Evolutionary conservation across 1,140 invertebrate species (phyloP), one percentile per base, ranked within the genome.

Genomic region (Penaeus japonicus): DNA sequence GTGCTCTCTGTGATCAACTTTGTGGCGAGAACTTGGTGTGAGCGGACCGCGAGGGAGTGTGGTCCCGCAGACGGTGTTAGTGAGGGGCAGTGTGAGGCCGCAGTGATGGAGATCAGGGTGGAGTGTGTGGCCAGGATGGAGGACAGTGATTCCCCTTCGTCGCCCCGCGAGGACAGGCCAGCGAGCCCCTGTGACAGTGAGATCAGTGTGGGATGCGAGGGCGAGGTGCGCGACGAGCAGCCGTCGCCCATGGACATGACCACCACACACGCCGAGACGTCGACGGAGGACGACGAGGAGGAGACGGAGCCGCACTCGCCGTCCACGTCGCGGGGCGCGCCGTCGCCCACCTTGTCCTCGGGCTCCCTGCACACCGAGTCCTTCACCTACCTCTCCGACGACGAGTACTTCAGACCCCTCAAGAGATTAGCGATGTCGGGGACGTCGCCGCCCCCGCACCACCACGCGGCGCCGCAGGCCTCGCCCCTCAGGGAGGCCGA

Each of bases 191-290:
- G 90, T 77, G 90, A 91, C 18, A 91, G 90, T 78, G 90, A 91
- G 70, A 91, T 91, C 57, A 91, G 90, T 70, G 90, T 91, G n/a
- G 90, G 90, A 20, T 91, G 90, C 55, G 90, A 90, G 84, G 81
- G 27, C 30, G 90, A 90, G 57, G 77, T 83, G 32, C 84, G 84
- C 7, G 82, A 78, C 4, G 47, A 79, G 22, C 87, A 62, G 27
- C 82, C 89, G 15, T 90, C 90, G 17, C 90, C 89, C 24, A 91
- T 90, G 89, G 90, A 91, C 85, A 90, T 91, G 90, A 89, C 89
- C 57, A 79, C 89, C 62, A 47, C 47, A 47, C 89, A 89, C 70
- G 78, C 84, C 39, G 86, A 89, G 53, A 78, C 89, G 30, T 84
- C 84, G 4, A 90, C 90, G 24, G 89, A 89, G 55, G 87, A 90